Conservation (phyloP, 2,888 invertebrate species). For the Hedya salicella region DNA sequence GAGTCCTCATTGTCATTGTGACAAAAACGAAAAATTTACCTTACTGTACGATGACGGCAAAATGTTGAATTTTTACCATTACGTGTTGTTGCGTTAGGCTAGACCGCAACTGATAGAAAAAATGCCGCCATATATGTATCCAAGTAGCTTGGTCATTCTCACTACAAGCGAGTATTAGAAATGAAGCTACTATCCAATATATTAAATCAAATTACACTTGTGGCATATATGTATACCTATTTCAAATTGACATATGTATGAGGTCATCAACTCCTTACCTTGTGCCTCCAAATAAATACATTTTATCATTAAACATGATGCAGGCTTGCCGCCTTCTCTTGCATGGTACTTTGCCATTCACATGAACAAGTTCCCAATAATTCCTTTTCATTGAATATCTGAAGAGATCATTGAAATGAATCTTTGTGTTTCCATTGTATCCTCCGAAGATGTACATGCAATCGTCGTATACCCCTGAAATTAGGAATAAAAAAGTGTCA, state of each 20-base stretch:
- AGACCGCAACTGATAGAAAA: too few species aligned
- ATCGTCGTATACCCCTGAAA: constrained; percentile 90
- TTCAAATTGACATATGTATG: background rate
- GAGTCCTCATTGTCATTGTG: too few species aligned
- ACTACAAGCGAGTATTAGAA: background rate
- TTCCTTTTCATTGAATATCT: constrained; percentile 87
- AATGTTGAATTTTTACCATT: too few species aligned
- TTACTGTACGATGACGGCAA: too few species aligned
- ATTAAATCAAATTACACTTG: background rate
- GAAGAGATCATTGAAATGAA: constrained; percentile 94
- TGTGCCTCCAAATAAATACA: constrained; percentile 96
- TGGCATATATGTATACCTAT: too few species aligned
- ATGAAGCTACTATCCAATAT: background rate
- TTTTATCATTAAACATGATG: constrained; percentile 88
- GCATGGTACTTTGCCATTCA: constrained; percentile 86
- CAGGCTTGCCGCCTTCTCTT: constrained; percentile 92
- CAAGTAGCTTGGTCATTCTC: too few species aligned
- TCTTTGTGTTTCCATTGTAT: constrained; percentile 90
- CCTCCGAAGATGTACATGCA: constrained; percentile 96
- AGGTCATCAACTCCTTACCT: constrained; percentile 82
- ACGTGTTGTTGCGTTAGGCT: too few species aligned
- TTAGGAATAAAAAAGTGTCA: constrained; percentile 13
- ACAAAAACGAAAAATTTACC: too few species aligned
- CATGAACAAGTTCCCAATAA: constrained; percentile 86
- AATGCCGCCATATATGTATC: too few species aligned